A percentile compares a stretch with the other conserved stretches of the same genome.
phyloP scores from a whole-genome alignment of 53 echinoderm and acorn worm genomes.

The Mesocentrotus franciscanus region DNA sequence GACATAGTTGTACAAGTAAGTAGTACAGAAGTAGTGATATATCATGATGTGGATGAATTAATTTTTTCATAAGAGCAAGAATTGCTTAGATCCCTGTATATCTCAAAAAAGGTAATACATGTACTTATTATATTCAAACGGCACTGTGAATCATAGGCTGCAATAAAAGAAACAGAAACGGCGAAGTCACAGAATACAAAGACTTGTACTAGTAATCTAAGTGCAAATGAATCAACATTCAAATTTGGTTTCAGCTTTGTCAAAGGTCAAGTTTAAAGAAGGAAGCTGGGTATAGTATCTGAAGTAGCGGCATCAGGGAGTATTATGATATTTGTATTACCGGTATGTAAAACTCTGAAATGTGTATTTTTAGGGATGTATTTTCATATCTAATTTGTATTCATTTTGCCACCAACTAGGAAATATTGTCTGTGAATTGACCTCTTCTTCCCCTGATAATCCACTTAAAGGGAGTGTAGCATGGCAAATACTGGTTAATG shows the following conservation, averaged over 20 bases:
- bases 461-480: no score
- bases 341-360: no score
- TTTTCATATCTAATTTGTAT: neutral
- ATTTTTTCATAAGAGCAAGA: no score
- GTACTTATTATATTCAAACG: neutral
- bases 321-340: no score
- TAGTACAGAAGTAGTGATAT: neutral
- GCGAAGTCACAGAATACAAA: no score
- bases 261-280: neutral
- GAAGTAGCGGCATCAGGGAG: no score
- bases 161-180: no score
- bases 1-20: conserved; percentile 20
- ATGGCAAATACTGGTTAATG: no score
- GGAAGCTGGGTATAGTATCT: neutral
- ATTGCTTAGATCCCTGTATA: neutral
- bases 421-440: neutral
- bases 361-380: neutral
- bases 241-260: no score
- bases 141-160: no score
- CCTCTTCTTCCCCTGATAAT: neutral
- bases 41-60: neutral
- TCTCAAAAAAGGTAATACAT: neutral
- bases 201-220: no score
- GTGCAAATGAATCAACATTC: no score
- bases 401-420: neutral